Evolutionary conservation across 1,140 invertebrate species (phyloP).

Genomic region (Hypothenemus hampei): DNA sequence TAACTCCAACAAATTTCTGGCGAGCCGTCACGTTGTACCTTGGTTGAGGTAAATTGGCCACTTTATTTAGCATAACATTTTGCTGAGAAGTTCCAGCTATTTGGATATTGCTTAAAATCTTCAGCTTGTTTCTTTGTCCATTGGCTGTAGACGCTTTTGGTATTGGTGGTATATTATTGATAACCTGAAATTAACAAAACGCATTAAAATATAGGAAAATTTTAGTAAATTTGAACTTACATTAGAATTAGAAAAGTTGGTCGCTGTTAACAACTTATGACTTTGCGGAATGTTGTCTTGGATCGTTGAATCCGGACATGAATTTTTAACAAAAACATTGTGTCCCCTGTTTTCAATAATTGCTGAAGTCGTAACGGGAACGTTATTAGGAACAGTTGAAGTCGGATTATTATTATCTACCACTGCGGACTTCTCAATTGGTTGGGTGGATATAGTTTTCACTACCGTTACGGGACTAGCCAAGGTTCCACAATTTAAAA

Average conservation of each 20-base stretch:
- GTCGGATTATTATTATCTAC: no score
- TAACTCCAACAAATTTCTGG: constrained; percentile 30
- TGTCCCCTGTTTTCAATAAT: constrained; percentile 38
- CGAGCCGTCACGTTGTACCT: constrained; percentile 18
- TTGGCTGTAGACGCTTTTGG: constrained; percentile 32
- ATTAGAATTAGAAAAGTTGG: constrained; percentile 39
- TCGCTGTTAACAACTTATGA: constrained; percentile 41
- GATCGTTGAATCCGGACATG: constrained; percentile 17
- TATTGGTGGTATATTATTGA: constrained; percentile 22
- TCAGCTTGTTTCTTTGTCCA: constrained; percentile 43
- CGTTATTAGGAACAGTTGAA: constrained; percentile 6
- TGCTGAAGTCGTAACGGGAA: constrained; percentile 10
- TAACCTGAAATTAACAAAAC: constrained; percentile 28
- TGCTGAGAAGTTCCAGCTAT: constrained; percentile 31
- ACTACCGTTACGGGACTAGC: constrained; percentile 38
- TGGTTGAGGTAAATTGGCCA: constrained; percentile 8
- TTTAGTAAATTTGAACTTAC: constrained; percentile 31
- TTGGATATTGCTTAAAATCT: constrained; percentile 43
- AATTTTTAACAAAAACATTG: constrained; percentile 45
- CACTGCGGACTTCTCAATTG: constrained; percentile 19
- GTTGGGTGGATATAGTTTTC: constrained; percentile 30
- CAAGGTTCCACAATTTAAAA: constrained; percentile 34
- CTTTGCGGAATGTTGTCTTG: constrained; percentile 35
- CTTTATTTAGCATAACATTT: constrained; percentile 25
- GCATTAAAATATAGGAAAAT: background rate